Evolutionary conservation across 2,797 vertebrate genomes (phyloP).

Genomic region (Cryptoprocta ferox): DNA sequence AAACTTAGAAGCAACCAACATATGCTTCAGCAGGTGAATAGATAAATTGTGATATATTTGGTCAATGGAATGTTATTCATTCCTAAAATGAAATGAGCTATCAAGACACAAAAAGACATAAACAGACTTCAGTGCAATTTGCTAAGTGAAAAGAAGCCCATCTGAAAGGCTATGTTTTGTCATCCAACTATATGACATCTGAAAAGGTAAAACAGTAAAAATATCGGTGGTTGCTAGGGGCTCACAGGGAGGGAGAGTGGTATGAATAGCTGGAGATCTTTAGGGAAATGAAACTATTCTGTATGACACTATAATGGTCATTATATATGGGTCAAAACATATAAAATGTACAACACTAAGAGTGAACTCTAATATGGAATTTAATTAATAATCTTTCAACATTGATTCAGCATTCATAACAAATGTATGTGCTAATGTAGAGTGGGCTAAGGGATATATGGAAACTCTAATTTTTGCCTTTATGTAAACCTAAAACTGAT

Average conservation of each 20-base stretch:
- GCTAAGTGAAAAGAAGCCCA: background rate
- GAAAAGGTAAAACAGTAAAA: background rate
- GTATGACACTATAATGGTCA: background rate
- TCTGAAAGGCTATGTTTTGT: background rate
- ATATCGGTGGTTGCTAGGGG: background rate
- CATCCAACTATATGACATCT: background rate
- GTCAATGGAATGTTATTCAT: background rate
- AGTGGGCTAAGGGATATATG: background rate
- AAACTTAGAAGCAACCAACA: background rate
- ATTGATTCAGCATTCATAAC: background rate
- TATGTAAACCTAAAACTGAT: background rate
- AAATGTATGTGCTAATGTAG: background rate
- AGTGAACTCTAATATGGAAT: background rate
- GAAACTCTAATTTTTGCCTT: background rate
- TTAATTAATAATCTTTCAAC: background rate
- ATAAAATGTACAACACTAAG: background rate
- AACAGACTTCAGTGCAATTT: background rate
- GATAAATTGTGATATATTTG: background rate
- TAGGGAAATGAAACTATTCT: background rate
- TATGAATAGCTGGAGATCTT: background rate
- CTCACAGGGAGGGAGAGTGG: background rate
- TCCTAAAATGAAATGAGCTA: background rate
- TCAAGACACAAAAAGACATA: background rate
- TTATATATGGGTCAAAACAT: background rate
- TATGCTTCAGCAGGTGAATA: background rate